Percentiles rank a stretch among this genome's conserved stretches.
These are phyloP conservation scores for Synergus umbraculus DNA, from an alignment of 2,888 invertebrate genomes.

Conservation along the genomic window DNA sequence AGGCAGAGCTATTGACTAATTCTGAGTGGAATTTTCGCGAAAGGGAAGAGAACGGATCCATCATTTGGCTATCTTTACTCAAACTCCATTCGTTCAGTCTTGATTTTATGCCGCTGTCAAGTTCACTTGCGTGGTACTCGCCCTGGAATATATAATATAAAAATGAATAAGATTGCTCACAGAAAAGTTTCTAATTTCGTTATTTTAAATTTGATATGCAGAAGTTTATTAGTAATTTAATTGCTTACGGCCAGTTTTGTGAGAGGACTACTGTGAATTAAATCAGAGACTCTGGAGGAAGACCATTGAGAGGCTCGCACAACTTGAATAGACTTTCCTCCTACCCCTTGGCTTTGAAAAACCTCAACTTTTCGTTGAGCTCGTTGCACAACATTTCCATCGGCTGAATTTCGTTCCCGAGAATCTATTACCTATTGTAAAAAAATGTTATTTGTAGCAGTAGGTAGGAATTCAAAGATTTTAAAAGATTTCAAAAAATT, in stretches of 20 bases:
- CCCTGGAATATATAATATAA: constrained; percentile 35
- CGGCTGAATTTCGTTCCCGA: constrained; percentile 78
- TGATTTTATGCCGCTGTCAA: constrained; percentile 34
- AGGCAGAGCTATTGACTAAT: constrained; percentile 68
- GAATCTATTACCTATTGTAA: constrained; percentile 79
- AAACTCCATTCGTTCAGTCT: constrained; percentile 51
- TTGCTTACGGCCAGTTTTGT: constrained; percentile 32
- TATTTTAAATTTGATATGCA: not conserved
- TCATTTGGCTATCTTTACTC: constrained; percentile 52
- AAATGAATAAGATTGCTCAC: no score
- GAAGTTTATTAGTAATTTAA: not conserved
- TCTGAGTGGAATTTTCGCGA: constrained; percentile 78
- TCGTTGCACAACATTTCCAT: constrained; percentile 78
- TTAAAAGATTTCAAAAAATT: no score
- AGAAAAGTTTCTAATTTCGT: no score
- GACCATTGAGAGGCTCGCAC: constrained; percentile 68
- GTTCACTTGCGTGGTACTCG: constrained; percentile 18
- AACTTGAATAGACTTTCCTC: constrained; percentile 65
- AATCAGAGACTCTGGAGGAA: constrained; percentile 65
- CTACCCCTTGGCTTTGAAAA: constrained; percentile 66
- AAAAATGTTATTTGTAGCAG: not conserved
- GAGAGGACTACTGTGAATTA: constrained; percentile 41
- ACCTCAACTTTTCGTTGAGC: constrained; percentile 67
- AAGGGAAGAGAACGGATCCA: constrained; percentile 74
- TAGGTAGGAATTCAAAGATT: no score